These are phyloP conservation scores for Mellivora capensis DNA, from an alignment of 2,113 vertebrate genomes.

Conservation along the genomic window DNA sequence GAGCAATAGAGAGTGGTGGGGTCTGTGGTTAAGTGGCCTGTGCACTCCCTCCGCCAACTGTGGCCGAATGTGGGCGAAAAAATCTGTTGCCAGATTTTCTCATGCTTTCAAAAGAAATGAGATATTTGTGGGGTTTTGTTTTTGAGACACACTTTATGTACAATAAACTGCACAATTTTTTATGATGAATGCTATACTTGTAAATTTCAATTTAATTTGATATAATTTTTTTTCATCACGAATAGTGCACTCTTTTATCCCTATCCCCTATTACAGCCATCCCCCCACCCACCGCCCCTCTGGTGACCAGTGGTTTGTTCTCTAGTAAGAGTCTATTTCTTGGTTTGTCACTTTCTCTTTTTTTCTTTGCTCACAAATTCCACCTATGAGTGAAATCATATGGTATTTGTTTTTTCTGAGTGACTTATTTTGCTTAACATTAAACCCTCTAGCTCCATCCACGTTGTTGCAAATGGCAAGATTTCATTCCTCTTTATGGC, in stretches of 20 bases:
- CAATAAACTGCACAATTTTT: neutral
- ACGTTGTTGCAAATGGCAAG: neutral
- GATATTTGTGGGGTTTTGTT: neutral
- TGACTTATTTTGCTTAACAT: neutral
- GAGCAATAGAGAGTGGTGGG: neutral
- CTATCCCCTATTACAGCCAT: neutral
- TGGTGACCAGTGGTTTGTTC: neutral
- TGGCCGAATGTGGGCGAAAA: neutral
- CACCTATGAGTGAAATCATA: too few relatives aligned
- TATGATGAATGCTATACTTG: neutral
- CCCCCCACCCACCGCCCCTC: neutral
- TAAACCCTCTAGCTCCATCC: neutral
- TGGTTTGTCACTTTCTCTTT: neutral
- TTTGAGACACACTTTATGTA: neutral
- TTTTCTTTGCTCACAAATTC: neutral
- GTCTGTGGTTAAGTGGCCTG: neutral
- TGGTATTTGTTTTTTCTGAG: too few relatives aligned
- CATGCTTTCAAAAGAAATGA: slow-evolving; percentile 9
- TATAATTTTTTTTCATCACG: neutral
- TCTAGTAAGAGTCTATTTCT: neutral
- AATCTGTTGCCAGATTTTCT: neutral
- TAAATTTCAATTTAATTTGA: neutral
- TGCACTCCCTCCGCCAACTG: neutral
- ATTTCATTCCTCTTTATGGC: neutral
- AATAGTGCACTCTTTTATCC: neutral